A percentile compares a stretch with the other conserved stretches of the same genome.
phyloP scores from a whole-genome alignment of 2,888 invertebrate genomes.

The Herminia tarsipennalis region DNA sequence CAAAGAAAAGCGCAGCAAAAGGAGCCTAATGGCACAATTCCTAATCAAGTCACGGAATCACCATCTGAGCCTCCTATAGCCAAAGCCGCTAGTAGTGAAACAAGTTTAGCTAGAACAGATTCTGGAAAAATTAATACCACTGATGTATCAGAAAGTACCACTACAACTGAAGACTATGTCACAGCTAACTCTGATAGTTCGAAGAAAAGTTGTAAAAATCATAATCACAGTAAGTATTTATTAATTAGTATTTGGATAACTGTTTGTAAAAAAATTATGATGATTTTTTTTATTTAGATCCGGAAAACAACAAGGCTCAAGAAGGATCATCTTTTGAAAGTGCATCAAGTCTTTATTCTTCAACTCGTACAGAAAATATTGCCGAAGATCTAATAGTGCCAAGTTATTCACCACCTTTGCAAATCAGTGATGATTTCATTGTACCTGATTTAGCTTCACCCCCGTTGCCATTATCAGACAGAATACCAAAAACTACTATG shows the following conservation, averaged over 20 bases:
- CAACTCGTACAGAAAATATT: conserved; percentile 89
- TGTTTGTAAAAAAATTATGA: neutral
- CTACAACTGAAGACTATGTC: conserved; percentile 94
- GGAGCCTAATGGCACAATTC: conserved; percentile 75
- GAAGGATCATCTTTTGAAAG: conserved; percentile 96
- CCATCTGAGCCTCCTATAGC: conserved; percentile 66
- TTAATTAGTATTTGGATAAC: no score
- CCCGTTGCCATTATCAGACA: conserved; percentile 76
- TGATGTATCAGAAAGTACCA: conserved; percentile 95
- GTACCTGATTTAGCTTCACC: conserved; percentile 78
- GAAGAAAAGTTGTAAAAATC: conserved; percentile 84
- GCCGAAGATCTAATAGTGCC: conserved; percentile 88
- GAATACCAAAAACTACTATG: conserved; percentile 62
- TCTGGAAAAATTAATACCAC: conserved; percentile 90
- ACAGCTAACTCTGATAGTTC: conserved; percentile 93
- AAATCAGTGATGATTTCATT: conserved; percentile 80
- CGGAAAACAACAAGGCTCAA: conserved; percentile 85
- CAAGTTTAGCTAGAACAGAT: conserved; percentile 88
- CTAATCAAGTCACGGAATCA: conserved; percentile 71
- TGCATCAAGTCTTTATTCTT: conserved; percentile 92
- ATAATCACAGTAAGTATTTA: conserved; percentile 70
- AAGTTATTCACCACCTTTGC: conserved; percentile 85
- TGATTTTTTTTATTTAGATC: conserved; percentile 72
- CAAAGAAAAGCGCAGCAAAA: conserved; percentile 72
- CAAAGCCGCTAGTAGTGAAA: conserved; percentile 72